Evolutionary conservation across 2,888 invertebrate genomes (phyloP), one percentile per base, ranked within the genome.

Genomic region (Synergus umbraculus): DNA sequence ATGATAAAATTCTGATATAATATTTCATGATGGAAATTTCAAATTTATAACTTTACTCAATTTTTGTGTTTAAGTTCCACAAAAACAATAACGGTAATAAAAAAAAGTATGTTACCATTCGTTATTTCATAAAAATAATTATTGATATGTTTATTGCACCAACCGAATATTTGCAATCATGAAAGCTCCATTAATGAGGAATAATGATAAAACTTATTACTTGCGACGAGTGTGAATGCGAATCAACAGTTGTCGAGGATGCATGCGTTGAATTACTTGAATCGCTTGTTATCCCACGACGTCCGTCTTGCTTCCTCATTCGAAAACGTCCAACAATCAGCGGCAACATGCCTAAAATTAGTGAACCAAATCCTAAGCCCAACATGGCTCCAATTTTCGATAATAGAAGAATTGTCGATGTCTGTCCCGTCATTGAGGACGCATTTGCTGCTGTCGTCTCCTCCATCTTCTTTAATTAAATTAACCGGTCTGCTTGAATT

Each of bases 311-410:
- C 78, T 87, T 88, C 69, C 85, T 86, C 78, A 86, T 83, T 67
- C 89, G 83, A 65, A 87, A 91, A 46, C 88, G 88, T 7, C 90
- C 92, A 22, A 94, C 91, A 81, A 93, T 92, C 43, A 94, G 84
- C 1, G 95, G 95, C 54, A 95, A 87, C 79, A 94, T 92, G 49
- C 95, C 95, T 49, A 95, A 90, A 4, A 93, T 78, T 82, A 95
- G 92, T 0, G 95, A 95, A 12, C 93, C 92, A 5, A 93, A 84
- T 8, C 95, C 94, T 83, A 95, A 92, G 3, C 94, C 93, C 44
- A 93, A 83, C 93, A 95, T 94, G 0, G 95, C 93, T 12, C 94
- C 93, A 78, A 94, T 90, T 91, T 95, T 95, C 3, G 94, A 93
- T 65, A 93, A 86, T 18, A 94, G 88, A 0, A 94, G 86, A 43